phyloP scores from a whole-genome alignment of 2,113 vertebrate genomes.

The Rhodinocichla rosea region DNA sequence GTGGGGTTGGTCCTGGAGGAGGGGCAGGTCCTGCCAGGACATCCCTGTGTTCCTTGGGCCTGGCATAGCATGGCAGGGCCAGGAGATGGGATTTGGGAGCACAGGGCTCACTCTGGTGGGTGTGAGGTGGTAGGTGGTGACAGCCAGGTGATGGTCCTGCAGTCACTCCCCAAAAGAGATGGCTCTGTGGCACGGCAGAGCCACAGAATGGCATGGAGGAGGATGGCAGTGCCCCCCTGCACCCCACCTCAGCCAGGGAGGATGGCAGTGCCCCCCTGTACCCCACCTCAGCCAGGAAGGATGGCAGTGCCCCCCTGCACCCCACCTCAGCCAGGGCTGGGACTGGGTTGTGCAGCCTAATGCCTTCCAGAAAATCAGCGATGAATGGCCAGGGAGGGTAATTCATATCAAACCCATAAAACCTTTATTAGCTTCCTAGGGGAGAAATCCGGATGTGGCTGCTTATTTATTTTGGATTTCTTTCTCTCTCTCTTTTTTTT shows the following conservation, averaged over 20 bases:
- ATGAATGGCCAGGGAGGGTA: constrained; percentile 60
- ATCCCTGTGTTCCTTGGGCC: not conserved
- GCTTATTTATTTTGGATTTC: constrained; percentile 74
- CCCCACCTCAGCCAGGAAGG: too few species aligned
- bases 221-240: too few species aligned
- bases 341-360: constrained; percentile 30
- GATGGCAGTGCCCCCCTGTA: too few species aligned
- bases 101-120: accelerated
- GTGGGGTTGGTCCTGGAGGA: accelerated
- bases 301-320: not conserved
- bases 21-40: not conserved
- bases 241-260: too few species aligned
- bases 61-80: accelerated
- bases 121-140: not conserved
- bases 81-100: not conserved
- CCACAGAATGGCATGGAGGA: accelerated
- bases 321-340: not conserved
- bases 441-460: constrained; percentile 74
- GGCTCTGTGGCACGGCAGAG: not conserved
- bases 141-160: not conserved
- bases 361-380: constrained; percentile 75
- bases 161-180: not conserved
- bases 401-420: constrained; percentile 71
- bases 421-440: constrained; percentile 69
- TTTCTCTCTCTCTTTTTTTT: not conserved